phyloP scores from a whole-genome alignment of 2,113 vertebrate genomes.

The Euleptes europaea region DNA sequence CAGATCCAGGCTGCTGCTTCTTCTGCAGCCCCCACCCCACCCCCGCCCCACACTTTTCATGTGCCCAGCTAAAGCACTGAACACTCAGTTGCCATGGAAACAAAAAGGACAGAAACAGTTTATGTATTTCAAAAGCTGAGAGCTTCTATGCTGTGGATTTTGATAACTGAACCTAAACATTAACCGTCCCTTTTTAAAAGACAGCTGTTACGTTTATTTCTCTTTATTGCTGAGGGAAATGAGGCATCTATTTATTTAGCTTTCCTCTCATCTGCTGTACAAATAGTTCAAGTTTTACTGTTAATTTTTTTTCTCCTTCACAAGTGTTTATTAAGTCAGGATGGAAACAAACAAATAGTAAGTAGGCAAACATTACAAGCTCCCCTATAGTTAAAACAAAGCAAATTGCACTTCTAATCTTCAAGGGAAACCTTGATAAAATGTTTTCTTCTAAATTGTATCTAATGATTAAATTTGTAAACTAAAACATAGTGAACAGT shows the following conservation, averaged over 20 bases:
- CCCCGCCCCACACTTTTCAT: constrained; percentile 37
- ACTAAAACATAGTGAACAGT: background rate
- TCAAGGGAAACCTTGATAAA: constrained; percentile 52
- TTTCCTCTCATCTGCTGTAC: constrained; percentile 56
- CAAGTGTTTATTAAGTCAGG: constrained; percentile 67
- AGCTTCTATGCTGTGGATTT: constrained; percentile 79
- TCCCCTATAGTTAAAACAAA: constrained; percentile 59
- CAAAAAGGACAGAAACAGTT: constrained; percentile 78
- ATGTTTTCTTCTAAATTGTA: constrained; percentile 13
- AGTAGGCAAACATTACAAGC: constrained; percentile 56
- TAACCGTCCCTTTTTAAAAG: constrained; percentile 57
- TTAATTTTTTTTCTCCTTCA: constrained; percentile 60
- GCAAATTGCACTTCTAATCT: constrained; percentile 54
- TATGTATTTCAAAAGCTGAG: constrained; percentile 83
- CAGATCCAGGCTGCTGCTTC: constrained; percentile 47
- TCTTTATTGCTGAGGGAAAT: constrained; percentile 63
- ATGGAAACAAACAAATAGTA: constrained; percentile 56
- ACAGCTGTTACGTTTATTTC: constrained; percentile 62
- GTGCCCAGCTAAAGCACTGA: constrained; percentile 76
- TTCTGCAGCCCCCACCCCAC: constrained; percentile 31
- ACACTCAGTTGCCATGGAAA: constrained; percentile 82
- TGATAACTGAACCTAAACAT: constrained; percentile 80
- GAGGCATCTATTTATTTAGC: constrained; percentile 61
- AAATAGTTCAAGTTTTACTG: constrained; percentile 62
- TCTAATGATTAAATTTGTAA: constrained; percentile 10